Percentiles rank a stretch among this genome's conserved stretches.
Conservation (phyloP, 2,113 vertebrate species). For the Macquaria australasica region DNA sequence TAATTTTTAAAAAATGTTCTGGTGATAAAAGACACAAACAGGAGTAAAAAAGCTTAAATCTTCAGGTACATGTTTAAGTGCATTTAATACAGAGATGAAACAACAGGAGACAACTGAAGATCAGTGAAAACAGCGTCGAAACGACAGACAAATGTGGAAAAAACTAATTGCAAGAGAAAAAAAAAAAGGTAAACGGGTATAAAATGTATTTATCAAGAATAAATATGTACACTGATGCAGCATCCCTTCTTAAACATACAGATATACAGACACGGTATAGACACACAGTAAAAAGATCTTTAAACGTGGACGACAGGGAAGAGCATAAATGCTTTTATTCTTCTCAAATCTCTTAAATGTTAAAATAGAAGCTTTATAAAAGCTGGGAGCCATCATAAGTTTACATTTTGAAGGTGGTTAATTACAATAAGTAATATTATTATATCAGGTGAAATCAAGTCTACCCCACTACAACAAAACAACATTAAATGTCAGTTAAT, state of each 20-base stretch:
- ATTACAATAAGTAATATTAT: conserved; percentile 55
- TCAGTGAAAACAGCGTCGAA: conserved; percentile 32
- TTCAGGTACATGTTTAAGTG: conserved; percentile 65
- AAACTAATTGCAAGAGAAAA: conserved; percentile 72
- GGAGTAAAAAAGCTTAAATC: not conserved
- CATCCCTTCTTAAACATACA: conserved; percentile 48
- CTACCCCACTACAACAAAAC: conserved; percentile 54
- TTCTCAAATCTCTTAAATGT: conserved; percentile 36
- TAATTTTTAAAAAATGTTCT: not conserved
- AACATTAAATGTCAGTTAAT: conserved; percentile 62
- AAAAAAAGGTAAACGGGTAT: conserved; percentile 2
- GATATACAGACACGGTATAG: not conserved
- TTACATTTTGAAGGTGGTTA: conserved; percentile 58
- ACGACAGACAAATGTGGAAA: conserved; percentile 35
- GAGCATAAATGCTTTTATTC: conserved; percentile 24
- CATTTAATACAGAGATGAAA: conserved; percentile 74
- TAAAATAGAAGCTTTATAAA: conserved; percentile 83
- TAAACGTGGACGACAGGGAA: conserved; percentile 34
- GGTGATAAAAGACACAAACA: not conserved
- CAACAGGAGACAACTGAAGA: conserved; percentile 16
- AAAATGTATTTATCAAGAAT: conserved; percentile 67
- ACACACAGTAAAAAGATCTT: conserved; percentile 26
- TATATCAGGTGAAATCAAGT: conserved; percentile 31
- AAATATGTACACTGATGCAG: conserved; percentile 69
- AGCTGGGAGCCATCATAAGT: conserved; percentile 64